Evolutionary conservation across 2,797 vertebrate genomes (phyloP).

Genomic region (Pangasius mekongensis): DNA sequence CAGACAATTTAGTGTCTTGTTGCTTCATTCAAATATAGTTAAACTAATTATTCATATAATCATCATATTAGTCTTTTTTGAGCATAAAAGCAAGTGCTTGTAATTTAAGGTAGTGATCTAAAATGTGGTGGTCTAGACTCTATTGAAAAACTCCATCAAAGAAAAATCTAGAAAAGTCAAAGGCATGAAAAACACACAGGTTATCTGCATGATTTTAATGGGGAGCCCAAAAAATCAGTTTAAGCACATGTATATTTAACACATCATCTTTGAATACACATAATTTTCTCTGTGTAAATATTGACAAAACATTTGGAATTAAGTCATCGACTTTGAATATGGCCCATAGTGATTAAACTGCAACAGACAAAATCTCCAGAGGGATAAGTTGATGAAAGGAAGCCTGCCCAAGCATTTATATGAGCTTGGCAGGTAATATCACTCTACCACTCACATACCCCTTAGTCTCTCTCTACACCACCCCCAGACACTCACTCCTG

Average conservation of each 20-base stretch:
- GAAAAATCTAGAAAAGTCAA: not conserved
- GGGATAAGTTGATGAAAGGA: not conserved
- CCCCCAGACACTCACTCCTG: not conserved
- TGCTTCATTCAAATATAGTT: not conserved
- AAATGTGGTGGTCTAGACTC: not conserved
- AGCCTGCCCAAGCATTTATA: not conserved
- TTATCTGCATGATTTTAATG: not conserved
- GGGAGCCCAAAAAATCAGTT: not conserved
- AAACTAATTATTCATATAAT: not conserved
- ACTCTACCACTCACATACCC: not conserved
- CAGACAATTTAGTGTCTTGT: not conserved
- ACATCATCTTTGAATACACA: not conserved
- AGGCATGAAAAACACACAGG: not conserved
- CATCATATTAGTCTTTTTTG: not conserved
- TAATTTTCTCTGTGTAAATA: not conserved
- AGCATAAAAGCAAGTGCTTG: not conserved
- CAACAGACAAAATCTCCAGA: not conserved
- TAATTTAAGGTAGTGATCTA: too few relatives aligned
- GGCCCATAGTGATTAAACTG: not conserved
- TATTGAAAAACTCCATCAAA: not conserved
- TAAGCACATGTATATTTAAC: not conserved
- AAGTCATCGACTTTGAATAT: not conserved
- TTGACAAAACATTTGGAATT: not conserved
- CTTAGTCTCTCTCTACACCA: not conserved
- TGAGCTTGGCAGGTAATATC: slow-evolving; percentile 2